A percentile compares a stretch with the other conserved stretches of the same genome.
phyloP scores from a whole-genome alignment of 2,113 vertebrate genomes.

The Sinosuthora webbiana region DNA sequence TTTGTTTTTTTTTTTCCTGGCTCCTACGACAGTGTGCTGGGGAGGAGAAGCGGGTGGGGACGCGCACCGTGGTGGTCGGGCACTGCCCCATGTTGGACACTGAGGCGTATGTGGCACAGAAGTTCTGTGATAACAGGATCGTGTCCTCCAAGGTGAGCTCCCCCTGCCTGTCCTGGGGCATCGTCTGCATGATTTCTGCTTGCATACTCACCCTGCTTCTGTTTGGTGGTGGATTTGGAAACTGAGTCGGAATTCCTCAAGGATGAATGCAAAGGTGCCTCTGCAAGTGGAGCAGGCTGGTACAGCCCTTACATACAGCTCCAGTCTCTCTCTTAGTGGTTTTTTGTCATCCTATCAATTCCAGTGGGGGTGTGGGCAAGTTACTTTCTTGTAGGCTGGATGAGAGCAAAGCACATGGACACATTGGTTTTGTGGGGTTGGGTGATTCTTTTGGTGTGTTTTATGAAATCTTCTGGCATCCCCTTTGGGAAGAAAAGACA shows the following conservation, averaged over 20 bases:
- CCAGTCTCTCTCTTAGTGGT: not conserved
- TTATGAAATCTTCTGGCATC: not conserved
- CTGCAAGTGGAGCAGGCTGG: not conserved
- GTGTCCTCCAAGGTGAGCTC: constrained; percentile 94
- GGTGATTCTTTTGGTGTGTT: not conserved
- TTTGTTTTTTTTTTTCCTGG: not conserved
- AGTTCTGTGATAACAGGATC: constrained; percentile 96
- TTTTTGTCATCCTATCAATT: accelerated
- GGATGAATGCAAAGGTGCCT: not conserved
- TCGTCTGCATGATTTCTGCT: accelerated
- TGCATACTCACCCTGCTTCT: accelerated
- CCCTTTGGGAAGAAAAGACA: not conserved
- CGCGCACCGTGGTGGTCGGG: constrained; percentile 89
- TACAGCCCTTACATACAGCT: not conserved
- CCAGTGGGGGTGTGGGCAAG: accelerated
- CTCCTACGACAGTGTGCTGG: constrained; percentile 90
- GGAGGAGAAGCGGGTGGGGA: constrained; percentile 91
- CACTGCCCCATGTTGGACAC: constrained; percentile 73
- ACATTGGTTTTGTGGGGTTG: accelerated
- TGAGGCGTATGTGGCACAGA: constrained; percentile 85
- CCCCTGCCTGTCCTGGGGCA: not conserved
- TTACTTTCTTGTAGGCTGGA: not conserved
- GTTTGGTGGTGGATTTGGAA: accelerated
- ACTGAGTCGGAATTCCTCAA: not conserved
- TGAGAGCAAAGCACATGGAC: not conserved